These are phyloP conservation scores for Leptarthrus brevirostris DNA, from an alignment of 2,888 invertebrate genomes.

Conservation along the genomic window DNA sequence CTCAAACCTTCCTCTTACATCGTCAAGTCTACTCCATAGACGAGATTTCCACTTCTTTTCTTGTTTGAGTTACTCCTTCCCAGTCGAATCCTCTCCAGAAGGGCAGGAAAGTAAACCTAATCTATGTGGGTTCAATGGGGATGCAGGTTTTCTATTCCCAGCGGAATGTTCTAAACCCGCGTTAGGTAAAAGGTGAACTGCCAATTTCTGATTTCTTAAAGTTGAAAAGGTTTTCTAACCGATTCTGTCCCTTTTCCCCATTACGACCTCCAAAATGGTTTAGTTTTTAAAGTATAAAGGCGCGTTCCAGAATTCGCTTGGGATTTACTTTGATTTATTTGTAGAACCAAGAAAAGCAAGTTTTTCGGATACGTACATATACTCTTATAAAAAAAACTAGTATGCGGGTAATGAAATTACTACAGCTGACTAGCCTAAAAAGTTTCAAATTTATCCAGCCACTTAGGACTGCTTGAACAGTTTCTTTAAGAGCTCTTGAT, in stretches of 20 bases:
- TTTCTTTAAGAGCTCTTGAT: constrained; percentile 15
- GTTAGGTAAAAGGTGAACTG: constrained; percentile 41
- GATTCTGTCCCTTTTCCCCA: constrained; percentile 6
- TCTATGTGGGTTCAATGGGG: constrained; percentile 39
- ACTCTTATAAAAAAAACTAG: background rate
- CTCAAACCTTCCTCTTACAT: background rate
- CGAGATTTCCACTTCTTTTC: background rate
- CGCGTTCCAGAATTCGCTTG: background rate
- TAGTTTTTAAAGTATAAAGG: constrained; percentile 18
- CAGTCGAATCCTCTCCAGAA: background rate
- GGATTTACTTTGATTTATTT: constrained; percentile 29
- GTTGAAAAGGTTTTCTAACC: constrained; percentile 19
- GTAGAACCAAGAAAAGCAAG: background rate
- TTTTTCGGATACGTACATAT: background rate
- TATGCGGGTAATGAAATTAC: constrained; percentile 20
- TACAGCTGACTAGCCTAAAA: background rate
- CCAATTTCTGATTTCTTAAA: constrained; percentile 40
- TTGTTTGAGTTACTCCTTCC: background rate
- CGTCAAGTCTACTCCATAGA: background rate
- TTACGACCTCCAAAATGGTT: background rate
- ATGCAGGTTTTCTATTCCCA: constrained; percentile 30
- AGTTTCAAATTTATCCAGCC: constrained; percentile 12
- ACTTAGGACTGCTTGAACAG: constrained; percentile 23
- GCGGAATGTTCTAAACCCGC: constrained; percentile 27
- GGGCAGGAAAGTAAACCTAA: constrained; percentile 31